Conservation (phyloP, 2,797 vertebrate genomes). For the Tolypeutes matacus region DNA sequence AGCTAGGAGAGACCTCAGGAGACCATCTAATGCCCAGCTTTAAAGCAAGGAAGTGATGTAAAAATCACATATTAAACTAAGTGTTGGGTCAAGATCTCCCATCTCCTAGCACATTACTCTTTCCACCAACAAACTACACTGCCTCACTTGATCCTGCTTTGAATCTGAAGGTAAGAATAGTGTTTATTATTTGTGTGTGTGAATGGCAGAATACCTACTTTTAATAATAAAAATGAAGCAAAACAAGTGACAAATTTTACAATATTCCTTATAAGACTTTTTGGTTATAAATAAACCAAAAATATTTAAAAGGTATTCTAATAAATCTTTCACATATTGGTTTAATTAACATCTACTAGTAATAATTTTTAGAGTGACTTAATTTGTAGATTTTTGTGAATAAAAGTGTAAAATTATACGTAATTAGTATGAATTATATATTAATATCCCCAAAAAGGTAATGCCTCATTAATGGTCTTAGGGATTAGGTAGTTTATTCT, state of each 20-base stretch:
- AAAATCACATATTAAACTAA: neutral
- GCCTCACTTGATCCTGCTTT: neutral
- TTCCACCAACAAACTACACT: neutral
- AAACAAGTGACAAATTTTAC: neutral
- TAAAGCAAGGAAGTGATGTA: neutral
- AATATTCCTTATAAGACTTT: neutral
- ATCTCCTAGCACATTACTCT: neutral
- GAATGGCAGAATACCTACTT: neutral
- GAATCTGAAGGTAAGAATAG: neutral
- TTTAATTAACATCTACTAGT: slow-evolving; percentile 43
- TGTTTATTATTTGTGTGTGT: neutral
- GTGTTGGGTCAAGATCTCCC: neutral
- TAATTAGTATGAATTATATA: slow-evolving; percentile 51
- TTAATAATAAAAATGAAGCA: neutral
- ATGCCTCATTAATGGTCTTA: neutral
- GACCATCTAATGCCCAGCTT: neutral
- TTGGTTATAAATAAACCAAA: neutral
- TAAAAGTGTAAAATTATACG: slow-evolving; percentile 54
- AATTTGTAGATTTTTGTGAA: slow-evolving; percentile 29
- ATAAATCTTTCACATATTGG: neutral
- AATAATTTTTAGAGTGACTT: slow-evolving; percentile 7
- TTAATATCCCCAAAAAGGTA: neutral
- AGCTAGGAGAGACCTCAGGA: neutral
- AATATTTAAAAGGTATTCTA: neutral
- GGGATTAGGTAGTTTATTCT: neutral